These are phyloP conservation scores for Lottia gigantea DNA, from an alignment of 2,888 invertebrate genomes.

Conservation along the genomic window DNA sequence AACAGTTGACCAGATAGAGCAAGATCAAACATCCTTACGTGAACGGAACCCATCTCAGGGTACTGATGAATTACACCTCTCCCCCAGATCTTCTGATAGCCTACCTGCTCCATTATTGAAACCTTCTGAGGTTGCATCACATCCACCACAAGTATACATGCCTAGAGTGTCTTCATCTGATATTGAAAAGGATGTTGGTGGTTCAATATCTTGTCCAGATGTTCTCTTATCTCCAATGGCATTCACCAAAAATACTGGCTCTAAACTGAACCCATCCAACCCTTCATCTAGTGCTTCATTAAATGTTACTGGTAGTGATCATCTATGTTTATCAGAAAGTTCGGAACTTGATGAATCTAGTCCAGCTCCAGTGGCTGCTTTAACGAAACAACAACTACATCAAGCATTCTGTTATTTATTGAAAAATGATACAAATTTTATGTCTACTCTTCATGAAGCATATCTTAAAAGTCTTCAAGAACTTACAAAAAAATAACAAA, in stretches of 20 bases:
- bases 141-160: neutral
- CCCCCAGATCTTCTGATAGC: neutral
- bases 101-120: neutral
- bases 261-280: slow-evolving; percentile 29
- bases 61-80: neutral
- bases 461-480: slow-evolving; percentile 77
- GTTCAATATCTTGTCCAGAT: slow-evolving; percentile 33
- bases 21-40: slow-evolving; percentile 9
- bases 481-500: slow-evolving; percentile 18
- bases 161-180: neutral
- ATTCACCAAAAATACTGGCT: slow-evolving; percentile 33
- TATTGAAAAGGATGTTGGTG: slow-evolving; percentile 19
- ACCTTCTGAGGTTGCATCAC: slow-evolving; percentile 8
- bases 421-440: slow-evolving; percentile 84
- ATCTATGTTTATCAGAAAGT: slow-evolving; percentile 7
- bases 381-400: slow-evolving; percentile 87
- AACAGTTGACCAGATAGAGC: slow-evolving; percentile 3
- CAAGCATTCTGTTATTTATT: slow-evolving; percentile 86
- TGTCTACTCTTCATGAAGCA: slow-evolving; percentile 89
- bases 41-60: slow-evolving; percentile 1
- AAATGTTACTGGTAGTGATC: slow-evolving; percentile 4
- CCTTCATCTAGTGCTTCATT: slow-evolving; percentile 12
- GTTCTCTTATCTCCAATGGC: slow-evolving; percentile 54
- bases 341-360: neutral
- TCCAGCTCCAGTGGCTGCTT: slow-evolving; percentile 37